These are phyloP conservation scores for Limenitis camilla DNA, from an alignment of 2,888 invertebrate species.

Conservation along the genomic window DNA sequence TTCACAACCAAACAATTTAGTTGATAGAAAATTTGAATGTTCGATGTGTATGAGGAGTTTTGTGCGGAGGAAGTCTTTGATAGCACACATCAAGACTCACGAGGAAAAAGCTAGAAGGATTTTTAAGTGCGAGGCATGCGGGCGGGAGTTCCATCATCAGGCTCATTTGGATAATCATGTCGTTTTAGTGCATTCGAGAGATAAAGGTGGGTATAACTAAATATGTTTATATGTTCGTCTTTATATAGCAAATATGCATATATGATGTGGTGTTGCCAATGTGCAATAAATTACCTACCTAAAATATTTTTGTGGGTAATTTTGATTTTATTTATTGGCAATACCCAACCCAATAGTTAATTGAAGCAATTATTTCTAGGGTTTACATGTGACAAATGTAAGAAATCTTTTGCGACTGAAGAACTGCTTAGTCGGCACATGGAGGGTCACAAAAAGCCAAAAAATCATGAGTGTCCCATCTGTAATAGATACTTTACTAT, in stretches of 20 bases:
- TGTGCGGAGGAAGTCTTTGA: conserved; percentile 44
- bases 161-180: conserved; percentile 72
- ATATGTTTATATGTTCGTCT: neutral
- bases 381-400: conserved; percentile 63
- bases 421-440: conserved; percentile 61
- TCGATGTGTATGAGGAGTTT: conserved; percentile 54
- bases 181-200: conserved; percentile 56
- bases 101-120: conserved; percentile 39
- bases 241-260: neutral
- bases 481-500: conserved; percentile 65
- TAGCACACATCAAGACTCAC: conserved; percentile 48
- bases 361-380: conserved; percentile 24
- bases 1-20: conserved; percentile 3
- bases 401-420: conserved; percentile 50
- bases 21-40: conserved; percentile 37
- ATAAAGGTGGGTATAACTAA: conserved; percentile 32
- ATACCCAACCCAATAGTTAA: neutral
- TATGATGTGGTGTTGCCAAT: neutral
- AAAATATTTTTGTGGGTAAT: too few relatives aligned
- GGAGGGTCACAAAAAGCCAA: conserved; percentile 57
- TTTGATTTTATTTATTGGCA: neutral
- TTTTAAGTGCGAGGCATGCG: conserved; percentile 50
- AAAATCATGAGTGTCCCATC: conserved; percentile 65
- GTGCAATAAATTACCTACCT: too few relatives aligned
- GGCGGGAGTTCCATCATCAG: conserved; percentile 72